These are phyloP conservation scores for Ibidorhyncha struthersii DNA, from an alignment of 2,113 vertebrate genomes.

Conservation along the genomic window DNA sequence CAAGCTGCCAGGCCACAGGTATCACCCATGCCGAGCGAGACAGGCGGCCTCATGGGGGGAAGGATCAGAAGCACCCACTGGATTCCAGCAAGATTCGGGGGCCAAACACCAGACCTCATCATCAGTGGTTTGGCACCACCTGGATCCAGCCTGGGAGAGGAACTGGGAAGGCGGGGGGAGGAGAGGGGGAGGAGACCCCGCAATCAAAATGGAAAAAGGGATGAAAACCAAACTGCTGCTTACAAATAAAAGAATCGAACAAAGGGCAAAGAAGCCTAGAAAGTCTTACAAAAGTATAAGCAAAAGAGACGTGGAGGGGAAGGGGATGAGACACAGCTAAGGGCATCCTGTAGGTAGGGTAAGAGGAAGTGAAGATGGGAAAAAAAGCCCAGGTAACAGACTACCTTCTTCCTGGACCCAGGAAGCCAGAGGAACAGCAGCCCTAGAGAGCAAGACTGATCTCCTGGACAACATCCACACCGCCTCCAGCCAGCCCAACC, in stretches of 20 bases:
- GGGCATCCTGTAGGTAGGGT: neutral
- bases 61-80: neutral
- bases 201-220: neutral
- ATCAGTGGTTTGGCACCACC: neutral
- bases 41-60: neutral
- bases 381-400: neutral
- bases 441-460: neutral
- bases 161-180: neutral
- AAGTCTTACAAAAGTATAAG: neutral
- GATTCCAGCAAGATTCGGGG: neutral
- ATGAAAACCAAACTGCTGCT: neutral
- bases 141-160: neutral
- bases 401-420: neutral
- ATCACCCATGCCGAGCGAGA: accelerated
- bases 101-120: neutral
- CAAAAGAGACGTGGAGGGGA: neutral
- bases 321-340: neutral
- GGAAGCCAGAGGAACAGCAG: neutral
- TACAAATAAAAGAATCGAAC: neutral
- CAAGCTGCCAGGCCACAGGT: neutral
- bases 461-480: neutral
- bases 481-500: neutral
- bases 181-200: neutral
- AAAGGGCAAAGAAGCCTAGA: neutral
- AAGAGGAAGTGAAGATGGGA: neutral